These are phyloP conservation scores for Peucedramus taeniatus DNA, from an alignment of 2,113 vertebrate species.

Conservation along the genomic window DNA sequence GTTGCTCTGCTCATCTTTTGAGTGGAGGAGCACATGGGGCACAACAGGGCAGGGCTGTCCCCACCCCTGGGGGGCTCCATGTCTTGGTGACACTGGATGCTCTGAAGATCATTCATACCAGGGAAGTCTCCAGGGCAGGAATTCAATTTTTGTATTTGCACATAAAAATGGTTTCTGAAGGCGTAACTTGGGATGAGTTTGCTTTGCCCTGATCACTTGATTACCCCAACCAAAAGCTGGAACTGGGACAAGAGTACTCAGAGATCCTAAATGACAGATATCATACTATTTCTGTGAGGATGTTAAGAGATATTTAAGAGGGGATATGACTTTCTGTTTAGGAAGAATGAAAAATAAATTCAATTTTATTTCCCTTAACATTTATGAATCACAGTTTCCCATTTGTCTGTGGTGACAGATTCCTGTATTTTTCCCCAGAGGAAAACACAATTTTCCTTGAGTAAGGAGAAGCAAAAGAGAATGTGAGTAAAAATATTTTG, in stretches of 20 bases:
- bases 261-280: background rate
- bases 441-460: background rate
- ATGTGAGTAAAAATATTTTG: background rate
- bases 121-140: background rate
- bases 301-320: background rate
- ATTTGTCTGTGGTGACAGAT: background rate
- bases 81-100: background rate
- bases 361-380: background rate
- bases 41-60: background rate
- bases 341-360: constrained; percentile 1
- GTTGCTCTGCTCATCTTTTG: background rate
- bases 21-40: background rate
- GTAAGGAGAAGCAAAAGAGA: background rate
- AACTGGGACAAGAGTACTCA: background rate
- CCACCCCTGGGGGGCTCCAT: background rate
- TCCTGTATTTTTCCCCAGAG: background rate
- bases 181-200: background rate
- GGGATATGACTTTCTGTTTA: background rate
- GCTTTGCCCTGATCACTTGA: background rate
- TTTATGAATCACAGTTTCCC: background rate
- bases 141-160: background rate
- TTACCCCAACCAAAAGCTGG: background rate
- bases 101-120: background rate
- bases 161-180: background rate
- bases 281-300: background rate